Evolutionary conservation across 2,888 invertebrate species (phyloP), one percentile per base, ranked within the genome.

Genomic region (Bombylius discolor): DNA sequence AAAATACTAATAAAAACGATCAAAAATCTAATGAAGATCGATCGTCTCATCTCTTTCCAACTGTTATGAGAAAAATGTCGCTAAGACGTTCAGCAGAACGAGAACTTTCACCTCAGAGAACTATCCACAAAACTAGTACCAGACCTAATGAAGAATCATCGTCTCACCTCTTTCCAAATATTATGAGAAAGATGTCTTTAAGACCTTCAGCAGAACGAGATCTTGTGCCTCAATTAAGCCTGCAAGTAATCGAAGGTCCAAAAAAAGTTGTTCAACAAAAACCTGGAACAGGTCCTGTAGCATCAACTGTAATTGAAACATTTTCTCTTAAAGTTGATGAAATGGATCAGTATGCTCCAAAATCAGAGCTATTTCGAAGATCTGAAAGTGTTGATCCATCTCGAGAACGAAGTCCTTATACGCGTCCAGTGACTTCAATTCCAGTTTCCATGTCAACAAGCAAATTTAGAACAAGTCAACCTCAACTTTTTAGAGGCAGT

Each of bases 261-360:
- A 5, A 45, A 7, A 45, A 14, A 14, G n/a, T 14, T 45, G 45
- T 45, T n/a, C n/a, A 45, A 14, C 5, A 14, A 14, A 45, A 45
- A 14, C 5, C 14, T 14, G 14, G 6, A n/a, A 5, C 33, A 36
- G 5, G 33, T 14, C 4, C 52, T 1, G 55, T 44, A 7, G 14
- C 36, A 42, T 47, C 54, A 46, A 46, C 39, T 42, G 52, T 49
- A 5, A 31, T n/a, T 12, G 72, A 72, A 57, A 73, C 73, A 5
- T 72, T 73, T 54, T 72, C 74, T 0, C 64, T 73, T 1, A 73
- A 73, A 55, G 72, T 71, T 13, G 74, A 73, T 42, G 72, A 73
- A 55, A 69, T 73, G 69, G 71, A 73, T 63, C 72, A 73, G 57
- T 73, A 73, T 51, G 59, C 65, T 42, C 46, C 64, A 4, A 64